A percentile compares a stretch with the other conserved stretches of the same genome.
Conservation (phyloP, 1,140 invertebrate species). For the Cherax quadricarinatus region DNA sequence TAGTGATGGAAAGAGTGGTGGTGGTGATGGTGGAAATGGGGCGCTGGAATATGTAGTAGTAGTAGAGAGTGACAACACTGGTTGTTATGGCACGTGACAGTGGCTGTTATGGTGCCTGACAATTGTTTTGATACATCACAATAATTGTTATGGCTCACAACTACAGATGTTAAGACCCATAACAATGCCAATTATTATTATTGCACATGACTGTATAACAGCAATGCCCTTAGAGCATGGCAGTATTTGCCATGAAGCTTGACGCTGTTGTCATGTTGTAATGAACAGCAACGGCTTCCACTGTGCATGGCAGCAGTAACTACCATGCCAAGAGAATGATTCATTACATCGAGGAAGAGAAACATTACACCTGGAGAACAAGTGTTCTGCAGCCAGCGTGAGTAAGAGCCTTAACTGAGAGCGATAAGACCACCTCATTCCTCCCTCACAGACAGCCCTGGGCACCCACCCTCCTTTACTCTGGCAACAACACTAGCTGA, state of each 20-base stretch:
- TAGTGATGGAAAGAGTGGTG: too few species aligned
- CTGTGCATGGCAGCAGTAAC: not conserved
- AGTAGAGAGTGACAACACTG: too few species aligned
- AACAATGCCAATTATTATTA: not conserved
- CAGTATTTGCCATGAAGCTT: too few species aligned
- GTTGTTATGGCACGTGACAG: too few species aligned
- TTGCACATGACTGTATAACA: not conserved
- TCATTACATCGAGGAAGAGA: too few species aligned
- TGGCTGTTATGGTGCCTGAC: too few species aligned
- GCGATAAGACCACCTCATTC: conserved; percentile 35
- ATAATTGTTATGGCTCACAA: not conserved
- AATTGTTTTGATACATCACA: not conserved
- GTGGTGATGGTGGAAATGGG: too few species aligned
- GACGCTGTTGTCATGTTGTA: too few species aligned
- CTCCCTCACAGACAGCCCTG: not conserved
- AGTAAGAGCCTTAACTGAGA: conserved; percentile 23
- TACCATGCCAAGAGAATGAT: not conserved
- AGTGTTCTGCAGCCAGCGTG: not conserved
- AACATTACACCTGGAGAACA: not conserved
- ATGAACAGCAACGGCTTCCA: too few species aligned
- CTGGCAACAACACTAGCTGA: conserved; percentile 12
- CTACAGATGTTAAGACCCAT: not conserved
- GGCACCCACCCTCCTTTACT: conserved; percentile 42
- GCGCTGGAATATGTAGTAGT: too few species aligned
- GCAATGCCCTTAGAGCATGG: too few species aligned